A percentile compares a stretch with the other conserved stretches of the same genome.
Evolutionary conservation across 1,140 invertebrate species (phyloP).

Genomic region (Listronotus oregonensis): DNA sequence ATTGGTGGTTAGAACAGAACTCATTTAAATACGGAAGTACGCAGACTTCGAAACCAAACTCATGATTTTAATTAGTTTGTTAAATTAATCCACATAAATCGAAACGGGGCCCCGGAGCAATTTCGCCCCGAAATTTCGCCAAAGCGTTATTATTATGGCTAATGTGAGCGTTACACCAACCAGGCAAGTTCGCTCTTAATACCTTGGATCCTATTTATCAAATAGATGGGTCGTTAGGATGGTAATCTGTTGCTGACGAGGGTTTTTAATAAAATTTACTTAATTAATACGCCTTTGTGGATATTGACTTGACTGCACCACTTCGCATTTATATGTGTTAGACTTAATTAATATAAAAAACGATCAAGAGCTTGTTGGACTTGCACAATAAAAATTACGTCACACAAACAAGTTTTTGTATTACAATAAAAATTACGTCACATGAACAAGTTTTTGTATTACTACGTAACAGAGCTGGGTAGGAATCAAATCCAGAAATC

Average conservation of each 20-base stretch:
- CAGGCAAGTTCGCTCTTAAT: slow-evolving; percentile 7
- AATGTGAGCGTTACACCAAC: not conserved
- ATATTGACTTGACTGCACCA: too few species aligned
- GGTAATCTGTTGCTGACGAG: slow-evolving; percentile 14
- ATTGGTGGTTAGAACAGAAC: not conserved
- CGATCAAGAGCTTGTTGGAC: too few species aligned
- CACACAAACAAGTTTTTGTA: too few species aligned
- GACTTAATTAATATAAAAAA: too few species aligned
- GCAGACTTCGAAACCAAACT: slow-evolving; percentile 16
- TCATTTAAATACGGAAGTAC: slow-evolving; percentile 22
- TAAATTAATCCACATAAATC: slow-evolving; percentile 25
- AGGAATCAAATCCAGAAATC: too few species aligned
- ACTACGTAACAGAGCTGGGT: too few species aligned
- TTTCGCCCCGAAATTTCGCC: slow-evolving; percentile 5
- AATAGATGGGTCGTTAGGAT: slow-evolving; percentile 11
- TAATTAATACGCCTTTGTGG: too few species aligned
- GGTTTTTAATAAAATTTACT: slow-evolving; percentile 7
- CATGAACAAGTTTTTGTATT: too few species aligned
- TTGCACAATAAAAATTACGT: too few species aligned
- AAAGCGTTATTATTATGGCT: slow-evolving; percentile 8
- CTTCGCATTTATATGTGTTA: too few species aligned
- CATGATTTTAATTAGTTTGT: slow-evolving; percentile 20
- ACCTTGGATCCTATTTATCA: slow-evolving; percentile 7
- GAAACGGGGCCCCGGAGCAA: not conserved
- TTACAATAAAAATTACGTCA: too few species aligned